Percentiles rank a stretch among this genome's conserved stretches.
phyloP scores from a whole-genome alignment of 2,797 vertebrate genomes.

The Liparis tanakae region DNA sequence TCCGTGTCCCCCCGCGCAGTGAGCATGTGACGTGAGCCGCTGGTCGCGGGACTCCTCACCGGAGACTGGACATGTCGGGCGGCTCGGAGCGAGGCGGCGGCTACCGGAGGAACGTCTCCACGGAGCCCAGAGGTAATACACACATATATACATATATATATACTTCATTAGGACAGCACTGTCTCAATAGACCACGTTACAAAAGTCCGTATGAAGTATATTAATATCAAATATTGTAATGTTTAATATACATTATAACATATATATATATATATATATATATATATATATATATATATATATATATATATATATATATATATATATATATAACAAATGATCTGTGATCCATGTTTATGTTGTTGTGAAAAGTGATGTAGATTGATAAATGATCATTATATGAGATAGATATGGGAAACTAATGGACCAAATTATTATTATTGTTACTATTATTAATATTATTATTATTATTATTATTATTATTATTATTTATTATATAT shows the following conservation, averaged over 20 bases:
- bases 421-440: background rate
- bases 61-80: slow-evolving; percentile 25
- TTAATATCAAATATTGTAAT: background rate
- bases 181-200: background rate
- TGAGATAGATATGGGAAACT: background rate
- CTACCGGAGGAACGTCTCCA: background rate
- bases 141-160: no score
- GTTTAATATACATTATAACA: no score
- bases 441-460: no score
- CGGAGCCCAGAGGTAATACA: background rate
- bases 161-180: no score
- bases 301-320: no score
- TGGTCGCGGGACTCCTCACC: background rate
- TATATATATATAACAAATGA: background rate
- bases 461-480: background rate
- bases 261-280: no score
- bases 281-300: no score
- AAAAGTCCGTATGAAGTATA: background rate
- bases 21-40: background rate
- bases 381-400: background rate
- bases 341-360: background rate
- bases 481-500: no score
- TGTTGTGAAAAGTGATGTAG: background rate
- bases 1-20: background rate
- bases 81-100: background rate